Evolutionary conservation across 1,140 invertebrate genomes (phyloP).

Genomic region (Drosophila persimilis): DNA sequence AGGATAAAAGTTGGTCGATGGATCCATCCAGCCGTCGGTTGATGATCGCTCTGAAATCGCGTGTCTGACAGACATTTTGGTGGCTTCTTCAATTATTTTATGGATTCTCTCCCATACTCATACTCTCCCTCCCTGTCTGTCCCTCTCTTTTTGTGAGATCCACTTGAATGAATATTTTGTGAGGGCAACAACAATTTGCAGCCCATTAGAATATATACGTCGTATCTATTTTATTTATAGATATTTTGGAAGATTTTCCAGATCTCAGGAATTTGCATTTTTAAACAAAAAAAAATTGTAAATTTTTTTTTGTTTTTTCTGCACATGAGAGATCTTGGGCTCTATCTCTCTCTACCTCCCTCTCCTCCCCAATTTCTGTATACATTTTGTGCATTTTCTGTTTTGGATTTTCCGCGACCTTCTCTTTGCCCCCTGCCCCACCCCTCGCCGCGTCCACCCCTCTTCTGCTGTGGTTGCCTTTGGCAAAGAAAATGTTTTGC

Average conservation of each 20-base stretch:
- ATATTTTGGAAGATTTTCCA: conserved; percentile 14
- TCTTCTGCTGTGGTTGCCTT: conserved; percentile 10
- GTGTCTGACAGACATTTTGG: conserved; percentile 6
- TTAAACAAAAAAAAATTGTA: not conserved
- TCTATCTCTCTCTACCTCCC: conserved; percentile 1
- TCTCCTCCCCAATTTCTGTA: conserved; percentile 1
- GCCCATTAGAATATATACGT: not conserved
- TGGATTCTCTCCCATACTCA: too few species aligned
- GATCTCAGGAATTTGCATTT: conserved; percentile 23
- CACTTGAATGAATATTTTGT: conserved; percentile 17
- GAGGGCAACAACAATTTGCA: conserved; percentile 4
- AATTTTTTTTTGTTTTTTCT: conserved; percentile 6
- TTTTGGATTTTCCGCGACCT: conserved; percentile 42
- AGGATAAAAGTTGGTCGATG: conserved; percentile 23
- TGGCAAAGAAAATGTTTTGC: conserved; percentile 53
- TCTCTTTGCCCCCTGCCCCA: conserved; percentile 15
- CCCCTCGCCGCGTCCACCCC: too few species aligned
- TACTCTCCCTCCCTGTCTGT: not conserved
- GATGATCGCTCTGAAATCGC: conserved; percentile 4
- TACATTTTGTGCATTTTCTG: conserved; percentile 5
- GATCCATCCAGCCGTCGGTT: not conserved
- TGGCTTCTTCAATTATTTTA: not conserved
- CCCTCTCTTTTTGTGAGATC: not conserved
- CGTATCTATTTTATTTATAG: conserved; percentile 20
- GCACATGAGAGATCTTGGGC: not conserved